A percentile compares a stretch with the other conserved stretches of the same genome.
Evolutionary conservation across 2,113 vertebrate genomes (phyloP).

Genomic region (Malurus cyaneus): DNA sequence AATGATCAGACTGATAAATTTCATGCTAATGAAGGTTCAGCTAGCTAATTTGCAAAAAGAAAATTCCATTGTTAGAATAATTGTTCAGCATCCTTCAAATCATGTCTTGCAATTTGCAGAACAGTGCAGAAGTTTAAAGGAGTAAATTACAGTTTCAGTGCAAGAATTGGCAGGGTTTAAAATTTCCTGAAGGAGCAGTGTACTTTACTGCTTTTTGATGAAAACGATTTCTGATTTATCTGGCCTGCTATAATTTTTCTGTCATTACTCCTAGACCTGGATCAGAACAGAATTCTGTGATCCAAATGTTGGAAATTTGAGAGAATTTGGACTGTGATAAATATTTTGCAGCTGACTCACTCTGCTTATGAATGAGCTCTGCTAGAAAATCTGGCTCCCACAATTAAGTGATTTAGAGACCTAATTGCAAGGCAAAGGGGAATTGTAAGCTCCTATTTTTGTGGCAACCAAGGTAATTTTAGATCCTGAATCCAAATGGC

Average conservation of each 20-base stretch:
- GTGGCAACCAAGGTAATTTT: slow-evolving; percentile 31
- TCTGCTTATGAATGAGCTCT: slow-evolving; percentile 28
- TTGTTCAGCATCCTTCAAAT: not conserved
- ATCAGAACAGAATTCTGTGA: slow-evolving; percentile 26
- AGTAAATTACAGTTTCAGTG: not conserved
- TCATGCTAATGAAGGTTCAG: not conserved
- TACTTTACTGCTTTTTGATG: not conserved
- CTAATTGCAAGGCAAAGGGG: slow-evolving; percentile 55
- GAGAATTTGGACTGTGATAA: slow-evolving; percentile 39
- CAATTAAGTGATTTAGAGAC: slow-evolving; percentile 36
- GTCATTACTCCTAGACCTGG: not conserved
- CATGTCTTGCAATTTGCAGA: not conserved
- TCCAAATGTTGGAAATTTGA: slow-evolving; percentile 32
- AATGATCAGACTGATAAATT: not conserved
- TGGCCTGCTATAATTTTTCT: not conserved
- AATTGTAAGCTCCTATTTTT: slow-evolving; percentile 48
- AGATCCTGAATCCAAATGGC: not conserved
- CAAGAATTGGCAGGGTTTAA: not conserved
- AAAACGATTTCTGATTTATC: not conserved
- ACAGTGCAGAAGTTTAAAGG: not conserved
- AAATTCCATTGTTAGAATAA: not conserved
- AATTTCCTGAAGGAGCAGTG: not conserved
- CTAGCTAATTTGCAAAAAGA: not conserved
- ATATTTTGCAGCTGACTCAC: slow-evolving; percentile 59
- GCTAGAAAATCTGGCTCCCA: slow-evolving; percentile 49